These are phyloP conservation scores for Sarcoramphus papa DNA, from an alignment of 2,797 vertebrate species.

Conservation along the genomic window DNA sequence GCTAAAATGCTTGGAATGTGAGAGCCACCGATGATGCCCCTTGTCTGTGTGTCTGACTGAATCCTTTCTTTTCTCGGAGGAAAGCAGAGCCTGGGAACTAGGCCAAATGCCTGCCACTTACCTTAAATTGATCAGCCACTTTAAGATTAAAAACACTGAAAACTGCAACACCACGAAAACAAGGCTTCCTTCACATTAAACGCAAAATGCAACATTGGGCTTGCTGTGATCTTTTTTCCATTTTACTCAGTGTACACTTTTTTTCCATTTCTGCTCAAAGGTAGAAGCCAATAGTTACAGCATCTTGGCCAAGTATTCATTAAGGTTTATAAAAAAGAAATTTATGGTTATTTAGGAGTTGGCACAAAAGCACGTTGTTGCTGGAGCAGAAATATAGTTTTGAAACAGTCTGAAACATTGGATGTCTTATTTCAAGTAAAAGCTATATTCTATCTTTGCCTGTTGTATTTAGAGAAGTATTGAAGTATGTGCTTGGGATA, in stretches of 20 bases:
- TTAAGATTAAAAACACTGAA: slow-evolving; percentile 73
- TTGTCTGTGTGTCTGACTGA: slow-evolving; percentile 76
- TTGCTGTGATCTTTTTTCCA: slow-evolving; percentile 75
- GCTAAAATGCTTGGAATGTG: slow-evolving; percentile 78
- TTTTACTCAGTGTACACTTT: slow-evolving; percentile 60
- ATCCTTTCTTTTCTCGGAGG: slow-evolving; percentile 74
- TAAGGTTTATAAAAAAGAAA: slow-evolving; percentile 74
- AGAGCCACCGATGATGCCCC: slow-evolving; percentile 73
- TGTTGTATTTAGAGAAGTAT: neutral
- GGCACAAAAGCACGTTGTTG: slow-evolving; percentile 63
- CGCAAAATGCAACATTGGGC: slow-evolving; percentile 65
- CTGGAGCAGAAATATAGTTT: slow-evolving; percentile 65
- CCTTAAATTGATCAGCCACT: slow-evolving; percentile 77
- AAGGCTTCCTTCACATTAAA: slow-evolving; percentile 74
- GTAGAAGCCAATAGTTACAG: slow-evolving; percentile 73
- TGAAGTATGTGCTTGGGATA: neutral
- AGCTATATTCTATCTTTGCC: neutral
- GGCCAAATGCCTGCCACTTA: slow-evolving; percentile 78
- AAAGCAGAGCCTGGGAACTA: slow-evolving; percentile 76
- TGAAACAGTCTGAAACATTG: slow-evolving; percentile 54
- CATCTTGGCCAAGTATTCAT: slow-evolving; percentile 74
- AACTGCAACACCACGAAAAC: slow-evolving; percentile 70
- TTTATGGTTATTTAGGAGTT: slow-evolving; percentile 74
- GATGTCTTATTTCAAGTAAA: slow-evolving; percentile 35
- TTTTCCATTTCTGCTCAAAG: slow-evolving; percentile 69